Percentiles rank a stretch among this genome's conserved stretches.
Conservation (phyloP, 1,140 invertebrate genomes). For the honey bee (Apis mellifera) region DNA sequence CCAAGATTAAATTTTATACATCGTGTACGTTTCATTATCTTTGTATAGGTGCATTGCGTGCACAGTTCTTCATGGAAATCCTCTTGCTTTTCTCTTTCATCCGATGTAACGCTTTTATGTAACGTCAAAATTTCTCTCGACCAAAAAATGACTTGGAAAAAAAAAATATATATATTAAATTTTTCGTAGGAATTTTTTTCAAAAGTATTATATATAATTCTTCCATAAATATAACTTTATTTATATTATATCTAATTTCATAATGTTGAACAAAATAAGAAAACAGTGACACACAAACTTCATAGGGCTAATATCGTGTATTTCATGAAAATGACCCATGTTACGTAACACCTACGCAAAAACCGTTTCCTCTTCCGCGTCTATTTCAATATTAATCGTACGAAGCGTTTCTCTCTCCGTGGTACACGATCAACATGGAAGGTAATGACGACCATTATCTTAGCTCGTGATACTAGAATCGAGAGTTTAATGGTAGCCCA, state of each 20-base stretch:
- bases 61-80: background rate
- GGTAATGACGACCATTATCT: conserved; percentile 2
- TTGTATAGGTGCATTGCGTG: background rate
- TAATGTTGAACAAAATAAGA: background rate
- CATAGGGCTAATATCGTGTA: background rate
- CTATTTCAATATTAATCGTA: conserved; percentile 42
- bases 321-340: conserved; percentile 5
- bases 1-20: conserved; percentile 11
- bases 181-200: too few relatives aligned
- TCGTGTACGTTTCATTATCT: background rate
- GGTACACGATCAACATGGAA: background rate
- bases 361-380: conserved; percentile 40
- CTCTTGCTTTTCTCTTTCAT: background rate
- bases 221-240: too few relatives aligned
- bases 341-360: conserved; percentile 27
- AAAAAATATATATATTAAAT: too few relatives aligned
- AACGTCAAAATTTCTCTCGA: too few relatives aligned
- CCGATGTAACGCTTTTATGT: background rate
- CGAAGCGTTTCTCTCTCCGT: background rate
- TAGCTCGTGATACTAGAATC: background rate
- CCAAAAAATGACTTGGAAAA: too few relatives aligned
- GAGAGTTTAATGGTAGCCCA: background rate
- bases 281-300: background rate
- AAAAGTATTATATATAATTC: too few relatives aligned
- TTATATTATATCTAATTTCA: too few relatives aligned